Evolutionary conservation across 2,888 invertebrate species (phyloP).

Genomic region (Spicauda simplicius): DNA sequence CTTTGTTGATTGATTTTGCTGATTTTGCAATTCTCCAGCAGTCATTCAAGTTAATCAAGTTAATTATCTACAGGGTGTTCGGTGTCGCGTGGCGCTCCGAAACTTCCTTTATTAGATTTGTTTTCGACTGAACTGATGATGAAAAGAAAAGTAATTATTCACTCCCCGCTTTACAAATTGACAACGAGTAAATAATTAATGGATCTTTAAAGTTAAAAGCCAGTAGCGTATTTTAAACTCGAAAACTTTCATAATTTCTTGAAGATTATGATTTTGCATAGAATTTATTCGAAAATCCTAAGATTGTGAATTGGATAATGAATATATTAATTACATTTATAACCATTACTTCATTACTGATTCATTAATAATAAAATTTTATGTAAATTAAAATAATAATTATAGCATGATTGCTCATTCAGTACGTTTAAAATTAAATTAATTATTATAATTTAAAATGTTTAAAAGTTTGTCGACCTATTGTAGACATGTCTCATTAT

Average conservation of each 20-base stretch:
- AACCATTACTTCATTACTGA: too few species aligned
- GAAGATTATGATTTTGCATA: neutral
- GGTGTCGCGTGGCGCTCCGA: constrained; percentile 39
- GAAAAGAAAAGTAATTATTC: constrained; percentile 35
- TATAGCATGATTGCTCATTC: too few species aligned
- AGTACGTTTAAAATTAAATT: too few species aligned
- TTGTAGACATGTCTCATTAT: too few species aligned
- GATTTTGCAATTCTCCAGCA: constrained; percentile 36
- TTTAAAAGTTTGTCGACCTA: too few species aligned
- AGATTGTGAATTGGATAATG: neutral
- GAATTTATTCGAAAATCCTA: neutral
- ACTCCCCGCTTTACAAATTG: constrained; percentile 31
- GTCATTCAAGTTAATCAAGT: constrained; percentile 42
- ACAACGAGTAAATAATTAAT: constrained; percentile 26
- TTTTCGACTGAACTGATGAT: constrained; percentile 36
- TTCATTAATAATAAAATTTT: too few species aligned
- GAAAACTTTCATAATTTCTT: neutral
- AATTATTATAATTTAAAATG: too few species aligned
- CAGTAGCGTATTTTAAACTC: neutral
- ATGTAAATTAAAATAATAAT: too few species aligned
- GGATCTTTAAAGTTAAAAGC: constrained; percentile 12
- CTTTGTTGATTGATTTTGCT: constrained; percentile 30
- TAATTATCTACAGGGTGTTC: constrained; percentile 44
- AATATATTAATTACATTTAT: neutral
- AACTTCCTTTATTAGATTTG: constrained; percentile 45